These are phyloP conservation scores for Cardiocondyla obscurior DNA, from an alignment of 1,140 invertebrate genomes.

Conservation along the genomic window DNA sequence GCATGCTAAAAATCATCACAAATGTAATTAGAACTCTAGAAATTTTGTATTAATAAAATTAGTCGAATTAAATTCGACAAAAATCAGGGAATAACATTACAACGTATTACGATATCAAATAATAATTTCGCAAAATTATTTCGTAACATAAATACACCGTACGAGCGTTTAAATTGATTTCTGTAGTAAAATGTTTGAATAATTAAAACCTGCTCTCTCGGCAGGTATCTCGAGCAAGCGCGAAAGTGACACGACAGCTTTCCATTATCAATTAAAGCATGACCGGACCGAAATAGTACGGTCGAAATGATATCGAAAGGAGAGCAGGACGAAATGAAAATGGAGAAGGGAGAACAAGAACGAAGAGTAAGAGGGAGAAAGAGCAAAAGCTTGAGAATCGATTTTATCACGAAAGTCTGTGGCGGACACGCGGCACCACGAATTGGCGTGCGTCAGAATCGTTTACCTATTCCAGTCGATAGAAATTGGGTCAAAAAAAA, in stretches of 20 bases:
- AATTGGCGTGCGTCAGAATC: slow-evolving; percentile 60
- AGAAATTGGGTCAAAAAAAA: slow-evolving; percentile 51
- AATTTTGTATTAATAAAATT: too few relatives aligned
- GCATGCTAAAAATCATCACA: too few relatives aligned
- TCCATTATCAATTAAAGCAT: slow-evolving; percentile 56
- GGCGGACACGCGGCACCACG: slow-evolving; percentile 38
- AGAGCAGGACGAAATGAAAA: slow-evolving; percentile 41
- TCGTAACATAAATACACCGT: neutral
- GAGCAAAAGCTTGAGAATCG: slow-evolving; percentile 14
- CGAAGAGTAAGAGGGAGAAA: neutral
- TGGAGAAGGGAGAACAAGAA: neutral
- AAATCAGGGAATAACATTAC: too few relatives aligned
- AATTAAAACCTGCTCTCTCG: slow-evolving; percentile 17
- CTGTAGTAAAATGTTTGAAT: slow-evolving; percentile 28
- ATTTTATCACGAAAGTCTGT: slow-evolving; percentile 50
- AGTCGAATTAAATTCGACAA: too few relatives aligned
- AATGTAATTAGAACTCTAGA: too few relatives aligned
- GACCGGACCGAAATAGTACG: slow-evolving; percentile 35
- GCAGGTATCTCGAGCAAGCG: slow-evolving; percentile 20
- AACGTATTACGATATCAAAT: too few relatives aligned
- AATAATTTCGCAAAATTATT: neutral
- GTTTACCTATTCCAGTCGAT: slow-evolving; percentile 50
- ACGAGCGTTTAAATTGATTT: neutral
- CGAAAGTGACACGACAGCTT: slow-evolving; percentile 54
- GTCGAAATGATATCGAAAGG: slow-evolving; percentile 48